Percentiles rank a stretch among this genome's conserved stretches.
Conservation (phyloP, 1,140 invertebrate species). For the Panonychus citri region DNA sequence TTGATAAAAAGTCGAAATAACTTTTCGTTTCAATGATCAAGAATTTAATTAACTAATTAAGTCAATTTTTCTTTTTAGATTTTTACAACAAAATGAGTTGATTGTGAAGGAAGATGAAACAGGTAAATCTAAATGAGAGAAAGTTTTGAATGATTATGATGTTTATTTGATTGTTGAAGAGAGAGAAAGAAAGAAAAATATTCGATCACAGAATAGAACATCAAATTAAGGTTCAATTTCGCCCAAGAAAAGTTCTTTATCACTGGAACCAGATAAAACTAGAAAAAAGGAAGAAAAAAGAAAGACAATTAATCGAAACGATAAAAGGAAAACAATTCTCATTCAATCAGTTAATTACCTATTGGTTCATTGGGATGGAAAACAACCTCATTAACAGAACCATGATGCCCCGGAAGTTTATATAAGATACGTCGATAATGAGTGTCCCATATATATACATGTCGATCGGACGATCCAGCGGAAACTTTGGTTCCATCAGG, state of each 20-base stretch:
- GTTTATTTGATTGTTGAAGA: too few species aligned
- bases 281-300: constrained; percentile 23
- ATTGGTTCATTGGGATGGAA: constrained; percentile 91
- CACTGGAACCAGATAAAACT: constrained; percentile 74
- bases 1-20: too few species aligned
- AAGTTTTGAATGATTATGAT: too few species aligned
- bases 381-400: constrained; percentile 84
- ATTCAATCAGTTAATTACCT: constrained; percentile 26
- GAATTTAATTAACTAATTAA: too few species aligned
- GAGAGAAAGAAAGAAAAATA: too few species aligned
- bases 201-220: too few species aligned
- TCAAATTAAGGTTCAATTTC: constrained; percentile 45
- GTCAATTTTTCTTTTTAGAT: too few species aligned
- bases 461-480: constrained; percentile 79
- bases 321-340: too few species aligned
- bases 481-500: constrained; percentile 57
- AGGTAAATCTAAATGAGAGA: too few species aligned
- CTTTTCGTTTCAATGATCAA: too few species aligned
- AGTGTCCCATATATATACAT: constrained; percentile 92
- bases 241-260: constrained; percentile 84
- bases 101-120: too few species aligned
- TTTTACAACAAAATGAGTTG: too few species aligned
- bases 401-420: constrained; percentile 91
- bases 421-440: constrained; percentile 71
- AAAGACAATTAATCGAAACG: constrained; percentile 9